These are phyloP conservation scores for Labroides dimidiatus DNA, from an alignment of 2,797 vertebrate genomes.

Conservation along the genomic window DNA sequence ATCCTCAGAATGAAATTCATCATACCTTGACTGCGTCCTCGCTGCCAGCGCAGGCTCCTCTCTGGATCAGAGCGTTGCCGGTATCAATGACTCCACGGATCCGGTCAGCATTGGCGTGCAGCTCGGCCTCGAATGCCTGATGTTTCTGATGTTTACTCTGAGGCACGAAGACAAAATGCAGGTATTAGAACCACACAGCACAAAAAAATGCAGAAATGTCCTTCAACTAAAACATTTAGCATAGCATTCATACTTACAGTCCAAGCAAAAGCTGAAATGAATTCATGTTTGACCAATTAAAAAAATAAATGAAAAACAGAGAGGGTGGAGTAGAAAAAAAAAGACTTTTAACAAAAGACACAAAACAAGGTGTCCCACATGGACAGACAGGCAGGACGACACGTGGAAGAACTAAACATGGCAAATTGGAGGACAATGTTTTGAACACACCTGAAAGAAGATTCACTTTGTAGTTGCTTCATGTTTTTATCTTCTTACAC, in stretches of 20 bases:
- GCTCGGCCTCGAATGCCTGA: slow-evolving; percentile 97
- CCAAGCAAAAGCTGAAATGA: background rate
- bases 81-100: slow-evolving; percentile 97
- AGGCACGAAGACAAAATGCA: slow-evolving; percentile 7
- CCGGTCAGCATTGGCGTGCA: slow-evolving; percentile 96
- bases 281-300: background rate
- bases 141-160: slow-evolving; percentile 99
- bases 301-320: background rate
- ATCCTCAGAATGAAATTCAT: too few species aligned
- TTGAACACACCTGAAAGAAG: slow-evolving; percentile 50
- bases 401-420: slow-evolving; percentile 53
- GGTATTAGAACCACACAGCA: slow-evolving; percentile 30
- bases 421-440: slow-evolving; percentile 37
- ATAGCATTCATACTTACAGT: slow-evolving; percentile 29
- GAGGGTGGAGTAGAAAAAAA: slow-evolving; percentile 5
- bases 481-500: background rate
- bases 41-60: slow-evolving; percentile 95
- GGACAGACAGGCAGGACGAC: slow-evolving; percentile 55
- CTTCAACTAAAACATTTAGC: background rate
- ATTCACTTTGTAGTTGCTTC: slow-evolving; percentile 64
- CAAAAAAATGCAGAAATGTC: background rate
- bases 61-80: slow-evolving; percentile 95
- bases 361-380: slow-evolving; percentile 41
- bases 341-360: slow-evolving; percentile 38
- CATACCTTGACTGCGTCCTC: slow-evolving; percentile 97